Evolutionary conservation across 2,113 vertebrate genomes (phyloP).

Genomic region (Corapipo altera): DNA sequence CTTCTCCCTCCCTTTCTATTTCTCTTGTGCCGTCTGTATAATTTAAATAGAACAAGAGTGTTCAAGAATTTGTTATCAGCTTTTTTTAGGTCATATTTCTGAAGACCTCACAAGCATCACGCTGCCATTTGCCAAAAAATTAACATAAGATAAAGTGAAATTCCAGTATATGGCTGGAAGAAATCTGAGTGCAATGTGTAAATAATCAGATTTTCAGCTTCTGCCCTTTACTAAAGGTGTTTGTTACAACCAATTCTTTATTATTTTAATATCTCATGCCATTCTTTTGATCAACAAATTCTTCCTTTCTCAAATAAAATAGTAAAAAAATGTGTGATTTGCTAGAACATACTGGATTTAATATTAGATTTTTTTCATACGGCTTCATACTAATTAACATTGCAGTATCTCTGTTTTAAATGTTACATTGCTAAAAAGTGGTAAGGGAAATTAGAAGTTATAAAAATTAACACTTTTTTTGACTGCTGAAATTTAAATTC

Average conservation of each 20-base stretch:
- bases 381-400: not conserved
- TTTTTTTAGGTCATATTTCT: conserved; percentile 19
- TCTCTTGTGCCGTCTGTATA: not conserved
- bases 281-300: not conserved
- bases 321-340: not conserved
- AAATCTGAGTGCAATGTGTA: not conserved
- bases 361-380: not conserved
- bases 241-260: not conserved
- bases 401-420: not conserved
- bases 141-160: conserved; percentile 24
- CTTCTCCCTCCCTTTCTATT: not conserved
- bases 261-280: not conserved
- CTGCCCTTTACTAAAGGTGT: not conserved
- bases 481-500: not conserved
- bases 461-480: not conserved
- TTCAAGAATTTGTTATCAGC: conserved; percentile 16
- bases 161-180: conserved; percentile 12
- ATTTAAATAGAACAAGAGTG: not conserved
- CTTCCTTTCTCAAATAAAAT: not conserved
- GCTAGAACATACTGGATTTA: not conserved
- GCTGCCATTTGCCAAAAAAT: conserved; percentile 1
- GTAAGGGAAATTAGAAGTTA: not conserved
- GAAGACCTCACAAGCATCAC: not conserved
- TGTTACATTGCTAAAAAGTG: not conserved
- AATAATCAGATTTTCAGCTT: conserved; percentile 23